Base-by-base conservation (phyloP, 1,140 invertebrate species). In the Pygmarrhopalites habei region DNA sequence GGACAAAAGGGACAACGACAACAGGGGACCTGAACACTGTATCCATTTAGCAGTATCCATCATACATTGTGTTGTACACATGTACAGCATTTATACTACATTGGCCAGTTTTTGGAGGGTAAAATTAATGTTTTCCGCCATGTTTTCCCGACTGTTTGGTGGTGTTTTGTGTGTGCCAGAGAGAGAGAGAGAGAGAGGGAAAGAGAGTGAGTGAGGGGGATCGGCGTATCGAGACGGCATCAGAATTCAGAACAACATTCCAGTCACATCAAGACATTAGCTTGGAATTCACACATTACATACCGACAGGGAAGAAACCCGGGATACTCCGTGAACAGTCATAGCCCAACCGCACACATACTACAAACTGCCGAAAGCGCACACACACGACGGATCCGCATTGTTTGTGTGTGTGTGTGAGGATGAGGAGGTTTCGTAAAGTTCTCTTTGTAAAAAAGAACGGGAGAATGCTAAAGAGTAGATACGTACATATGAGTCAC, bases 211-310 rank as follows among this genome's bases (percentile, higher is more conserved):
- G 39, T 47, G 44, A 47, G 44, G 7, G 44, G 23, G 44, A 12
- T n/a, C 28, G 26, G 19, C 56, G 4, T 43, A 52, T 52, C 49
- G 49, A 26, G 25, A 23, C 49, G 57, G 43, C 49, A 58, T 63
- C 53, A 51, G 61, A 63, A 57, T 63, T 58, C 43, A 39, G 61
- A 58, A 63, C 55, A 63, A 58, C 61, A 63, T 63, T 63, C 61
- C 61, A 46, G 53, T 44, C 56, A 63, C 61, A 63, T 63, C 53
- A 63, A 58, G 61, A 63, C 55, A 63, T 63, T 63, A 63, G 61
- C 44, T 58, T 32, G 55, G 61, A 63, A 63, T 63, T 63, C 55
- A 63, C 61, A 63, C 61, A 39, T 63, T 63, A 44, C 28, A 63
- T 63, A 58, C 53, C 53, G 47, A 56, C 28, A 39, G 26, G 15